These are phyloP conservation scores for Megaustenia siamemsis DNA, from an alignment of 2,888 invertebrate genomes.

Conservation along the genomic window DNA sequence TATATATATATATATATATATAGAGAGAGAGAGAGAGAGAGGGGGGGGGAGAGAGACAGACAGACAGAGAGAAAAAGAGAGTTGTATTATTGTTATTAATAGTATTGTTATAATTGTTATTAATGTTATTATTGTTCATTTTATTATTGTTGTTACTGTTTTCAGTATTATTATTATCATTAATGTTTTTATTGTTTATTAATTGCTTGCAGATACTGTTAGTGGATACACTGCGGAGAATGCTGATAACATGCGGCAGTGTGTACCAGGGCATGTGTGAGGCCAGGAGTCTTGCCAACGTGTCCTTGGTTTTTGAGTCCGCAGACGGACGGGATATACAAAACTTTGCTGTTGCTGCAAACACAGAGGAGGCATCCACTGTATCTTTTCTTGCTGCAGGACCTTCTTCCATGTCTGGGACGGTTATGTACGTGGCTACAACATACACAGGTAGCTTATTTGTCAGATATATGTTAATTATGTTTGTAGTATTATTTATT, in stretches of 20 bases:
- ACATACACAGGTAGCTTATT: constrained; percentile 82
- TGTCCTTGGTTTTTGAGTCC: constrained; percentile 61
- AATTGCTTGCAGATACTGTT: constrained; percentile 62
- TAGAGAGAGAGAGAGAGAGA: too few relatives aligned
- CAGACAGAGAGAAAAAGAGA: too few relatives aligned
- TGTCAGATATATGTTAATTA: too few relatives aligned
- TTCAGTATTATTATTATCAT: too few relatives aligned
- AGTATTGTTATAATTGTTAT: not conserved
- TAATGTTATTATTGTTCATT: not conserved
- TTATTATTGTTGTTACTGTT: not conserved
- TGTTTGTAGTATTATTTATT: too few relatives aligned
- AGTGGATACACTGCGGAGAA: constrained; percentile 65
- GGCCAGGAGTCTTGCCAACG: constrained; percentile 66
- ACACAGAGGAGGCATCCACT: constrained; percentile 95
- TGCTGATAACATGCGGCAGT: constrained; percentile 76
- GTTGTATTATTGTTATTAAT: not conserved
- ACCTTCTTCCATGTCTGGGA: constrained; percentile 47
- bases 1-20: too few relatives aligned
- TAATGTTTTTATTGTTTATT: not conserved
- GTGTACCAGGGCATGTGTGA: constrained; percentile 76
- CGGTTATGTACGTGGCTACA: constrained; percentile 94
- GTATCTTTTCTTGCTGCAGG: constrained; percentile 98
- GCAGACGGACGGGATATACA: constrained; percentile 60
- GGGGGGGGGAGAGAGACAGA: too few relatives aligned
- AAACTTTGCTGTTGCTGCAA: constrained; percentile 88